Percentiles rank a stretch among this genome's conserved stretches.
Evolutionary conservation across 2,888 invertebrate species (phyloP).

Genomic region (Plusia festucae): DNA sequence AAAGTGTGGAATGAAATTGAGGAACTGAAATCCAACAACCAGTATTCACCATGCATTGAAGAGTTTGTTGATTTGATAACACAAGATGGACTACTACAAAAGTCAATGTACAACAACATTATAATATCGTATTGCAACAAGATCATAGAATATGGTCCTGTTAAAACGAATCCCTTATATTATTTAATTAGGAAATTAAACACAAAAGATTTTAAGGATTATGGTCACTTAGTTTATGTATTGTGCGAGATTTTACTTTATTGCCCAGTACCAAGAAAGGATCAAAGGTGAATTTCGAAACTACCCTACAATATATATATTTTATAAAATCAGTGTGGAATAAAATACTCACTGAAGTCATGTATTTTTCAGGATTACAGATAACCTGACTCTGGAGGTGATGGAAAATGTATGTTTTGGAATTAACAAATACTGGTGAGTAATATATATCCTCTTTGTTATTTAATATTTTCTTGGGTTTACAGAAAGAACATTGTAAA

Average conservation of each 20-base stretch:
- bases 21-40: constrained; percentile 82
- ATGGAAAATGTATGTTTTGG: constrained; percentile 65
- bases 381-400: constrained; percentile 72
- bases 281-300: constrained; percentile 83
- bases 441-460: too few relatives aligned
- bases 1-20: constrained; percentile 83
- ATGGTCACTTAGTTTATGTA: constrained; percentile 75
- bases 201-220: constrained; percentile 56
- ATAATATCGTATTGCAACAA: constrained; percentile 74
- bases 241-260: constrained; percentile 84
- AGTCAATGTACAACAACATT: constrained; percentile 71
- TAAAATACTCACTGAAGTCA: not conserved
- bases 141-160: constrained; percentile 77
- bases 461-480: too few relatives aligned
- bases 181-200: constrained; percentile 71
- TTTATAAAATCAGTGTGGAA: not conserved
- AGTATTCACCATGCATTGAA: constrained; percentile 79
- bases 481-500: too few relatives aligned
- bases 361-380: constrained; percentile 73
- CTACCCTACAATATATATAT: not conserved
- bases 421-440: constrained; percentile 65
- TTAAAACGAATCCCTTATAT: constrained; percentile 75
- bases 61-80: constrained; percentile 79
- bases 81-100: constrained; percentile 68
- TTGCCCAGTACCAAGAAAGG: constrained; percentile 86